Evolutionary conservation across 2,888 invertebrate species (phyloP).

Genomic region (Slavum lentiscoides): DNA sequence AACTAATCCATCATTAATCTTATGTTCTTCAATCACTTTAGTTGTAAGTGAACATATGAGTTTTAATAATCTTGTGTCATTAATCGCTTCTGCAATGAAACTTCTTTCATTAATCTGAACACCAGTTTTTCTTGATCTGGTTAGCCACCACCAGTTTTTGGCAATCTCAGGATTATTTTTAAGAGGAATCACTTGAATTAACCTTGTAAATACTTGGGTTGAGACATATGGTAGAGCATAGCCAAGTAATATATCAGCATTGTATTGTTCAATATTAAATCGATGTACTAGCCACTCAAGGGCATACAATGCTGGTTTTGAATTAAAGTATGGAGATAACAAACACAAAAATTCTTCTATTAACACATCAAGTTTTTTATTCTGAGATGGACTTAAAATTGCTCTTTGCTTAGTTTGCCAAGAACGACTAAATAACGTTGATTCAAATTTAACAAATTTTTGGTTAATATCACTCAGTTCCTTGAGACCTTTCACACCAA

Average conservation of each 20-base stretch:
- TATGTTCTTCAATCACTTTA: conserved; percentile 64
- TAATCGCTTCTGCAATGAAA: conserved; percentile 73
- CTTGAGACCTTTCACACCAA: conserved; percentile 82
- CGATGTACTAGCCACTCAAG: conserved; percentile 93
- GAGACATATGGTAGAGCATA: conserved; percentile 91
- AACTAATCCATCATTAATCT: background rate
- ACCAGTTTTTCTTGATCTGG: conserved; percentile 74
- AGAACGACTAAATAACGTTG: conserved; percentile 75
- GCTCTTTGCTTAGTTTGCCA: conserved; percentile 81
- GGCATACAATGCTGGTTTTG: conserved; percentile 84
- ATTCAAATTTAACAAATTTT: conserved; percentile 73
- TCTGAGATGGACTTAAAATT: conserved; percentile 71
- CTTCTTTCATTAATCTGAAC: conserved; percentile 73
- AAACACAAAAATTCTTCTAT: conserved; percentile 79
- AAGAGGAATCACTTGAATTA: conserved; percentile 76
- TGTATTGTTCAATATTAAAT: conserved; percentile 86
- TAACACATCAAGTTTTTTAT: conserved; percentile 73
- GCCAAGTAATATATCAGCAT: conserved; percentile 77
- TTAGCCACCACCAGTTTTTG: conserved; percentile 79
- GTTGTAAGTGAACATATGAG: conserved; percentile 67
- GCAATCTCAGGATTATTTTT: conserved; percentile 60
- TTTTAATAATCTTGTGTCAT: conserved; percentile 67
- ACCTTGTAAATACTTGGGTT: conserved; percentile 80
- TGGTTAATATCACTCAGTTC: conserved; percentile 77
- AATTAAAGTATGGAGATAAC: conserved; percentile 85